Base-by-base conservation (phyloP, 2,888 invertebrate genomes). In the Xylocampa areola region DNA sequence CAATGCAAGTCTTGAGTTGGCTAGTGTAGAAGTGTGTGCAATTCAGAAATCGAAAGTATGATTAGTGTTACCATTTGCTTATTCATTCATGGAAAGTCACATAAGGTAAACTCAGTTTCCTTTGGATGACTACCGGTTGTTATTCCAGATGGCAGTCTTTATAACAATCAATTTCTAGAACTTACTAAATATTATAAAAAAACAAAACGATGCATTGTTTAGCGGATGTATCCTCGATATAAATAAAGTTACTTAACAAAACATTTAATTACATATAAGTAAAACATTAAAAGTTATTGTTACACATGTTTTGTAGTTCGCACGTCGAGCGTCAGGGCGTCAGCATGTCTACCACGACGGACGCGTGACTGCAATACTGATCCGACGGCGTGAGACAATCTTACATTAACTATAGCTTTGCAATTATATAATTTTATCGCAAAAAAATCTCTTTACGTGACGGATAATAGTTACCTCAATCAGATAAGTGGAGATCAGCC, bases 301-400 rank as follows among this genome's bases (percentile, higher is more conserved):
- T 52, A 67, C 44, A 61, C 35, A 51, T 70, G 62, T 52, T 68
- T 53, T 55, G 65, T 40, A 16, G 36, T 58, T 58, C 54, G 63
- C 58, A 55, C 57, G 60, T 54, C 33, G 40, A 72, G 76, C 76
- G 76, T 51, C 76, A 11, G 29, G 74, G 76, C 76, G 76, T 51
- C 76, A 11, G 29, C 36, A 40, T 45, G 76, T 76, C 76, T 76
- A 51, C 55, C 30, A 27, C 45, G 21, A 29, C 29, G 23, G 37
- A 58, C 51, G 62, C 72, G 76, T 76, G 76, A 73, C 62, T 59
- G 37, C 19, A 59, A 75, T 75, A 66, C 60, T 30, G 39, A 66
- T 36, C 23, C 41, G 41, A 49, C 39, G 51, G 40, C 59, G 66
- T 58, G 64, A 55, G 67, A 65, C 43, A n/a, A n/a, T n/a, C n/a